Evolutionary conservation across 2,113 vertebrate species (phyloP).

Genomic region (Gadus macrocephalus): DNA sequence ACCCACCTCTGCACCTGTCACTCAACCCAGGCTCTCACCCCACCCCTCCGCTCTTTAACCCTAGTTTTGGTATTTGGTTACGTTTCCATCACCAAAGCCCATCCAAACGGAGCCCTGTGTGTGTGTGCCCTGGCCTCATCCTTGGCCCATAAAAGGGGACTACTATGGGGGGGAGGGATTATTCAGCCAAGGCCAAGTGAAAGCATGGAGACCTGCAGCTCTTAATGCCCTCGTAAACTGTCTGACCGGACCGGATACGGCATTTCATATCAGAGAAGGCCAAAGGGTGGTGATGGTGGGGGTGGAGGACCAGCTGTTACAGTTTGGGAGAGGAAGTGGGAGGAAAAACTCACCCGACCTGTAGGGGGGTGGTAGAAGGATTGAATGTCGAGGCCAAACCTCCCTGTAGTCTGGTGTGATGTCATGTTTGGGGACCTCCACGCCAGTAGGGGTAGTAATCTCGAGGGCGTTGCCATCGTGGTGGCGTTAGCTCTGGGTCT

Average conservation of each 20-base stretch:
- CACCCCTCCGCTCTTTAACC: constrained; percentile 47
- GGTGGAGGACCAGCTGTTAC: constrained; percentile 58
- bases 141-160: constrained; percentile 43
- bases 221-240: constrained; percentile 68
- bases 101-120: constrained; percentile 30
- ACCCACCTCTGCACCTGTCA: constrained; percentile 67
- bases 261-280: constrained; percentile 55
- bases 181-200: constrained; percentile 46
- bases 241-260: constrained; percentile 59
- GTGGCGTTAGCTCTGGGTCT: too few relatives aligned
- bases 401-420: constrained; percentile 25
- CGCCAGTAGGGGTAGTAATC: constrained; percentile 6
- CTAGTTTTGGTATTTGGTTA: constrained; percentile 64
- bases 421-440: constrained; percentile 45
- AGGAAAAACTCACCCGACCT: too few relatives aligned
- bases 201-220: constrained; percentile 50
- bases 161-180: constrained; percentile 36
- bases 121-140: constrained; percentile 30
- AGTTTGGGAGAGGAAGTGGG: constrained; percentile 12
- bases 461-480: neutral
- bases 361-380: constrained; percentile 46
- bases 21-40: constrained; percentile 51
- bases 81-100: constrained; percentile 53
- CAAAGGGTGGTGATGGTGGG: too few relatives aligned
- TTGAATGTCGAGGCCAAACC: constrained; percentile 58